Conservation (phyloP, 2,113 vertebrate genomes). For the Lepidothrix coronata region DNA sequence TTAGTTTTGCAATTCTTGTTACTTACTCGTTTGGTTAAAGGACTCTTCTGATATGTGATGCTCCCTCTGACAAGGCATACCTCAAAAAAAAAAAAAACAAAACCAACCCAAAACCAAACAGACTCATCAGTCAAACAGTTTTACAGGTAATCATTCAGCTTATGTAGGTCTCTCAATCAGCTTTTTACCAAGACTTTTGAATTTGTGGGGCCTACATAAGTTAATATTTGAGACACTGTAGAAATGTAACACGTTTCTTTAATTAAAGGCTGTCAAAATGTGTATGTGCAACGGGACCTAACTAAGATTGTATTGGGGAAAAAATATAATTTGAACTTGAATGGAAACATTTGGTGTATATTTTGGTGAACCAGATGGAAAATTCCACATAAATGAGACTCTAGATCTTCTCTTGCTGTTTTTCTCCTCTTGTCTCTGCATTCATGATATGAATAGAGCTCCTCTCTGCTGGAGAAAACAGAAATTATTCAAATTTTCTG, state of each 20-base stretch:
- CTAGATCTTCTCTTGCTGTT: background rate
- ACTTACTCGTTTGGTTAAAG: background rate
- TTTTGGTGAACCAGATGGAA: background rate
- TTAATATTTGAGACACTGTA: background rate
- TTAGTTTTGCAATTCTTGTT: background rate
- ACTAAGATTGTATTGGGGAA: background rate
- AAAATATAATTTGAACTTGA: background rate
- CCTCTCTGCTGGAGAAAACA: background rate
- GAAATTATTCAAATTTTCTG: background rate
- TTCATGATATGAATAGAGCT: background rate
- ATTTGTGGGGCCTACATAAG: background rate
- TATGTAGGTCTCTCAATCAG: background rate
- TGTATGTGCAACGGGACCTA: background rate
- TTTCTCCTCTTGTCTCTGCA: background rate
- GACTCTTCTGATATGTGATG: background rate
- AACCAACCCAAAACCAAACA: accelerated
- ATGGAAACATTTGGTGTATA: background rate
- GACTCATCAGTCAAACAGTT: background rate
- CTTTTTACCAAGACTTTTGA: background rate
- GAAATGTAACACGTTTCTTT: constrained; percentile 14
- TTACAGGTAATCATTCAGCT: background rate
- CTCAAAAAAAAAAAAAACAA: background rate
- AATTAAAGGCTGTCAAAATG: constrained; percentile 19
- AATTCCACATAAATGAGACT: background rate
- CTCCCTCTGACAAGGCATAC: background rate